Base-by-base conservation (phyloP, 2,113 vertebrate genomes). In the Cygnus atratus region DNA sequence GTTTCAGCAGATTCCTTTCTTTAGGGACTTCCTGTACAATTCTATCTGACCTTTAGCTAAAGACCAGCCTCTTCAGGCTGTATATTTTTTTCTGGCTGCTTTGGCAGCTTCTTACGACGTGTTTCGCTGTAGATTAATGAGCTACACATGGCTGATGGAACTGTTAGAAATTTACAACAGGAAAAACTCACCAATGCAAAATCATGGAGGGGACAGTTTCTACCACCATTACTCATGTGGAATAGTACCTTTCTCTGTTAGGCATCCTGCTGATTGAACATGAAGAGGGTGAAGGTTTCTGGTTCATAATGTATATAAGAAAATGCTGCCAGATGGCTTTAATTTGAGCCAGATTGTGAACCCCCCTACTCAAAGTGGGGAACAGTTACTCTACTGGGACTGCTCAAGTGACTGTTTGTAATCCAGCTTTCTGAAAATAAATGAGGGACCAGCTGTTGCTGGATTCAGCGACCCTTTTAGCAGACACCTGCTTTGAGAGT, bases 201-300 rank as follows among this genome's bases (percentile, higher is more conserved):
- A 57, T 93, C 65, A 63, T 76, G 92, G 44, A 93, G 86, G 91
- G 95, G 91, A 95, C 90, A 87, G 90, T 89, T 87, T 89, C 87
- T 89, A 91, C 86, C 91, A 96, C 86, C 88, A 82, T 92, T 87
- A 84, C 77, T 92, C 95, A 90, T 44, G 17, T 87, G 66, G 76
- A 94, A 92, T 79, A 84, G 95, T 26, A 84, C 88, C 93, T 94
- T 91, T 91, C 90, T 92, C 96, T 92, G 93, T 96, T 94, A 96
- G 95, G 92, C 86, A 79, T 96, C 96, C 92, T 76, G 93, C 84
- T 96, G 96, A 95, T 96, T 97, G 94, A 95, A 97, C 96, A 95
- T 95, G 96, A 97, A 95, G 95, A 95, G 95, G 96, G 91, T 95
- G 96, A 95, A 95, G 87, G 91, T 93, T 95, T 96, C 88, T 96